Percentiles rank a stretch among this genome's conserved stretches.
These are phyloP conservation scores for Rhagologus leucostigma DNA, from an alignment of 2,113 vertebrate genomes.

Conservation along the genomic window DNA sequence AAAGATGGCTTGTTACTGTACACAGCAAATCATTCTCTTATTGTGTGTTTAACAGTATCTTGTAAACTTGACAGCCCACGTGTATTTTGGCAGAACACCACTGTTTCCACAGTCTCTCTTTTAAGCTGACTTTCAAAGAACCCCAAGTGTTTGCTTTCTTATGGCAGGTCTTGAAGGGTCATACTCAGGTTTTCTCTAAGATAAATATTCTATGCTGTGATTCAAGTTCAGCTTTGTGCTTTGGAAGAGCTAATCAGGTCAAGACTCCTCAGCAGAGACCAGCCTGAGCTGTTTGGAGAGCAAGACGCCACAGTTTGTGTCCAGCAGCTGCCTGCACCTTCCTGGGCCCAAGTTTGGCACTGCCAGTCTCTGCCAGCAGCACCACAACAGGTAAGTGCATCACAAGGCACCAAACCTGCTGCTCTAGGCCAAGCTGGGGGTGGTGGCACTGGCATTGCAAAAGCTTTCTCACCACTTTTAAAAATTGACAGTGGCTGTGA, in stretches of 20 bases:
- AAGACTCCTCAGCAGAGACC: background rate
- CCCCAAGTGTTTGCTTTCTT: constrained; percentile 40
- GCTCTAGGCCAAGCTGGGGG: background rate
- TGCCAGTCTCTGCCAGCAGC: background rate
- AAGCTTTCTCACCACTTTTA: background rate
- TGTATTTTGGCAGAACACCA: constrained; percentile 40
- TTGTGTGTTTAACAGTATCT: constrained; percentile 42
- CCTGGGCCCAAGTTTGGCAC: background rate
- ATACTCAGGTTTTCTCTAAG: constrained; percentile 3
- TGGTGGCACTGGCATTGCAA: background rate
- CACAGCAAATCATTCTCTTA: background rate
- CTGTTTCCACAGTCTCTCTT: constrained; percentile 40
- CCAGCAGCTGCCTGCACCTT: background rate
- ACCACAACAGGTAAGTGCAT: background rate
- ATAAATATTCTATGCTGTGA: background rate
- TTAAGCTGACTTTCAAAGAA: constrained; percentile 51
- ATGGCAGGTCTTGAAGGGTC: background rate
- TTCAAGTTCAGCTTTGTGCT: constrained; percentile 14
- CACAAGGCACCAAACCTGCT: background rate
- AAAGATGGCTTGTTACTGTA: constrained; percentile 26
- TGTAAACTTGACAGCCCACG: constrained; percentile 12
- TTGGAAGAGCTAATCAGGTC: background rate
- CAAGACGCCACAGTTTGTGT: fast-evolving
- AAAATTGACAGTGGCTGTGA: background rate
- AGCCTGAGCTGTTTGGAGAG: background rate